Evolutionary conservation across 2,797 vertebrate species (phyloP).

Genomic region (Calcarius lapponicus): DNA sequence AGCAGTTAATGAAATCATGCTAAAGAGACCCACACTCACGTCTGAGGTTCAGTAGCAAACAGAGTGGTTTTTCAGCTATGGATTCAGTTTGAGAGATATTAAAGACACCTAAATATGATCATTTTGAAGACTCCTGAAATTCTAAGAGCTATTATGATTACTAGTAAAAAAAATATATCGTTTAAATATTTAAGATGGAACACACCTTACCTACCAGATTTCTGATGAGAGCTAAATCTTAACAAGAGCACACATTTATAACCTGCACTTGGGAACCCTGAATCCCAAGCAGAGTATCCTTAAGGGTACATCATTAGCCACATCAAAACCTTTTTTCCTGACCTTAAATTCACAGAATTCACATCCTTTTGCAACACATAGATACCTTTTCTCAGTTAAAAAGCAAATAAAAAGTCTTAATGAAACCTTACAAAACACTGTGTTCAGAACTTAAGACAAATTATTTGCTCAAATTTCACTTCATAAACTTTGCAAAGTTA

Average conservation of each 20-base stretch:
- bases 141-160: neutral
- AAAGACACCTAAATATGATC: neutral
- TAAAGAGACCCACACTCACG: neutral
- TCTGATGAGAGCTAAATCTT: neutral
- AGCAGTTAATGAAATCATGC: neutral
- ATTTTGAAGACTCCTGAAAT: neutral
- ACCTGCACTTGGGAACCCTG: neutral
- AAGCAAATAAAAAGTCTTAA: neutral
- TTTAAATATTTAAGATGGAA: neutral
- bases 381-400: neutral
- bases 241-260: neutral
- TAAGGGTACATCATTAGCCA: neutral
- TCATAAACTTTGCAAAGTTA: neutral
- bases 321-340: neutral
- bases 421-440: neutral
- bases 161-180: neutral
- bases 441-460: neutral
- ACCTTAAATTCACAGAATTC: neutral
- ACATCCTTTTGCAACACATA: neutral
- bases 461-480: neutral
- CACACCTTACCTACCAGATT: neutral
- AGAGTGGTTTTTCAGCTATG: neutral
- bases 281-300: neutral
- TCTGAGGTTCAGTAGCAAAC: neutral
- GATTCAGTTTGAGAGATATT: neutral